A percentile compares a stretch with the other conserved stretches of the same genome.
Conservation (phyloP, 2,888 invertebrate species). For the Drosophila fulvimacula region DNA sequence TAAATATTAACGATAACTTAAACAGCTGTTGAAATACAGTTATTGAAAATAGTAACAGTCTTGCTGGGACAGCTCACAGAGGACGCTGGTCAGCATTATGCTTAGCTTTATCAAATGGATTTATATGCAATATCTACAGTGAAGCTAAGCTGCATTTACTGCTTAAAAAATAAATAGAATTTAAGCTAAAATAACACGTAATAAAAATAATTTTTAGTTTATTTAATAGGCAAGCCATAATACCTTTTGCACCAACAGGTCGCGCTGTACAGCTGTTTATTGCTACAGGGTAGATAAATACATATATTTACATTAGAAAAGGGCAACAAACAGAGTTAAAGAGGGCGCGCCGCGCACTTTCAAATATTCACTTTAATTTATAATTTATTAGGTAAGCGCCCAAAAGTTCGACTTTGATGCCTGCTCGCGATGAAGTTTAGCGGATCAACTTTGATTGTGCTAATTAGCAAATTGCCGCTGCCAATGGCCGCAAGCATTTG, state of each 20-base stretch:
- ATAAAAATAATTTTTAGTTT: background rate
- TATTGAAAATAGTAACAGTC: background rate
- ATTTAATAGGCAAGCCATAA: background rate
- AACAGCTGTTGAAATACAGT: background rate
- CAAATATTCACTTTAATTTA: constrained; percentile 77
- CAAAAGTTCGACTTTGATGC: constrained; percentile 54
- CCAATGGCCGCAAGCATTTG: constrained; percentile 15
- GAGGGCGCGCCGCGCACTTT: constrained; percentile 20
- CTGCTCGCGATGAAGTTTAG: constrained; percentile 29
- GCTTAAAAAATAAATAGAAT: background rate
- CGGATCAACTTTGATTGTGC: constrained; percentile 69
- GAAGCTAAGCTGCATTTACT: background rate
- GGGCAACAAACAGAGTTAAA: constrained; percentile 14
- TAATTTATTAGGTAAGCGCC: constrained; percentile 63
- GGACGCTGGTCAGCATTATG: background rate
- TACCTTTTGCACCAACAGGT: background rate
- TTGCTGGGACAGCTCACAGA: background rate
- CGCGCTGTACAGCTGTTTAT: background rate
- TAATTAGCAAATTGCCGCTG: constrained; percentile 68
- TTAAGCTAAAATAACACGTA: background rate
- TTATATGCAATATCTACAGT: background rate
- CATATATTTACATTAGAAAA: constrained; percentile 7
- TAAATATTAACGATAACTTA: background rate
- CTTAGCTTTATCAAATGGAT: background rate
- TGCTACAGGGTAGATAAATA: constrained; percentile 24